Conservation (phyloP, 35 echinoderm and acorn worm species). For the Ophioderma brevispina region DNA sequence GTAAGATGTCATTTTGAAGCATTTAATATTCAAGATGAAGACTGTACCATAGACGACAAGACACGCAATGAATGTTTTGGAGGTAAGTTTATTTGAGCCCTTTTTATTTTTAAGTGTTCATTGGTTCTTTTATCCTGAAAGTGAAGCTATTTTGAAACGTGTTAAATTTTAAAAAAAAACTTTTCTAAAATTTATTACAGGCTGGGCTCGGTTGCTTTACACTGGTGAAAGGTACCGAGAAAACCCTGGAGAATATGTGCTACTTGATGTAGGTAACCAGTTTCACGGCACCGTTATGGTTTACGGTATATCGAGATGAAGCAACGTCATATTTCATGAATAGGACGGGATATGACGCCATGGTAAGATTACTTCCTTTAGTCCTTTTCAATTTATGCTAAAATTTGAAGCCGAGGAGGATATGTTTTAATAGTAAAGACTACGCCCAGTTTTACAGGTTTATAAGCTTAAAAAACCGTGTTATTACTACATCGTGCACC, state of each 20-base stretch:
- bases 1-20: constrained; percentile 76
- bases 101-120: too few relatives aligned
- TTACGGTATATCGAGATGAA: not conserved
- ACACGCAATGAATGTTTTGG: constrained; percentile 66
- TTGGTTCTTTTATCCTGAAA: too few relatives aligned
- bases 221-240: constrained; percentile 54
- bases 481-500: too few relatives aligned
- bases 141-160: too few relatives aligned
- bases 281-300: not conserved
- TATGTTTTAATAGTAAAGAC: too few relatives aligned
- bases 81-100: not conserved
- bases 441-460: too few relatives aligned
- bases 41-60: constrained; percentile 36
- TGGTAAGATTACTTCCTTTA: too few relatives aligned
- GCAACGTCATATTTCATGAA: not conserved
- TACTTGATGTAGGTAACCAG: not conserved
- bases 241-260: not conserved
- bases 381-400: too few relatives aligned
- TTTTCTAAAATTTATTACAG: too few relatives aligned
- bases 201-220: constrained; percentile 62
- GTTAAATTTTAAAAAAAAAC: too few relatives aligned
- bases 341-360: not conserved
- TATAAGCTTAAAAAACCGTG: too few relatives aligned
- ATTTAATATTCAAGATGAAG: constrained; percentile 38
- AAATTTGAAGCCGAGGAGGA: too few relatives aligned